A percentile compares a stretch with the other conserved stretches of the same genome.
These are phyloP conservation scores for Laterallus jamaicensis DNA, from an alignment of 2,113 vertebrate species.

Conservation along the genomic window DNA sequence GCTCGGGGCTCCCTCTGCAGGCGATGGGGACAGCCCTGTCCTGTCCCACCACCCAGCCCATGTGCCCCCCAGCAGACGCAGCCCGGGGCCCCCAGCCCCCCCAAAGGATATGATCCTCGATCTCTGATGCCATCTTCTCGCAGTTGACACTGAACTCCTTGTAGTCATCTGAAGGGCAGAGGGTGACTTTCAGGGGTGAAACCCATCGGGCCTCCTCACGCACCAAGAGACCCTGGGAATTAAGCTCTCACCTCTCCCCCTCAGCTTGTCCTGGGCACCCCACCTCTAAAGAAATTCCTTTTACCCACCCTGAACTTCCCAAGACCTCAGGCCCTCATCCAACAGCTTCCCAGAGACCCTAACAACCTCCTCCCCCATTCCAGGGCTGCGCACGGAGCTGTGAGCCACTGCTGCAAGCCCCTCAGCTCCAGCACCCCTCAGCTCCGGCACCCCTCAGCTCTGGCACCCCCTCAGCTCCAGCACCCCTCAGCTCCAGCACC, in stretches of 20 bases:
- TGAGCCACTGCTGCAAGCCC: too few relatives aligned
- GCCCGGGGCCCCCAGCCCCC: not conserved
- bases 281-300: not conserved
- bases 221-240: rapidly evolving
- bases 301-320: not conserved
- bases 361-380: not conserved
- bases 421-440: too few relatives aligned
- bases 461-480: not conserved
- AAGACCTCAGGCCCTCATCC: not conserved
- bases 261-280: not conserved
- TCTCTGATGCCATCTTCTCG: conserved; percentile 92
- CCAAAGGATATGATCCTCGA: conserved; percentile 96
- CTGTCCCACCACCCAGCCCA: not conserved
- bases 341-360: not conserved
- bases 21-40: not conserved
- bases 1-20: conserved; percentile 61
- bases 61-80: not conserved
- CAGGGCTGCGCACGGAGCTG: not conserved
- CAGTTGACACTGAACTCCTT: conserved; percentile 89
- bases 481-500: too few relatives aligned
- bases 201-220: rapidly evolving
- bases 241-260: not conserved
- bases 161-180: conserved; percentile 81
- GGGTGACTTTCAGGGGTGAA: not conserved
- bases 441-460: too few relatives aligned